Evolutionary conservation across 2,113 vertebrate species (phyloP).

Genomic region (Prochilodus magdalenae): DNA sequence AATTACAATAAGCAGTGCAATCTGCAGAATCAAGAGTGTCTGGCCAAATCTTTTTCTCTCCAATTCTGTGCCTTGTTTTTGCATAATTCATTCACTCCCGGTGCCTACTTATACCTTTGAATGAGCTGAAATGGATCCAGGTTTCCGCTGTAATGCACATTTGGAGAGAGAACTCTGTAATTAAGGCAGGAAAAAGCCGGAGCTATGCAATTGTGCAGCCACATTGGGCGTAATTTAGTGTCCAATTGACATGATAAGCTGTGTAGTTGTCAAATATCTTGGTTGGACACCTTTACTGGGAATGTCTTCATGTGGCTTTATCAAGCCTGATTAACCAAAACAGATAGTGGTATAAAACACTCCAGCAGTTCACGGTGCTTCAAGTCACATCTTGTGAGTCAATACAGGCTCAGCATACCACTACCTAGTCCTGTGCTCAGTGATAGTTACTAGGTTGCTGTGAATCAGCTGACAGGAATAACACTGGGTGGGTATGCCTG

Average conservation of each 20-base stretch:
- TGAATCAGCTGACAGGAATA: too few species aligned
- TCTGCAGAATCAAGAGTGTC: background rate
- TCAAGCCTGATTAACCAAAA: background rate
- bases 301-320: background rate
- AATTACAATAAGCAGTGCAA: slow-evolving; percentile 12
- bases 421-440: background rate
- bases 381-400: background rate
- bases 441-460: too few species aligned
- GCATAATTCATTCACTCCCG: slow-evolving; percentile 12
- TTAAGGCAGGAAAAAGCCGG: background rate
- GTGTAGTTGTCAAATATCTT: background rate
- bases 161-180: background rate
- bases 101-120: background rate
- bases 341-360: background rate
- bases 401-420: slow-evolving; percentile 22
- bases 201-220: background rate
- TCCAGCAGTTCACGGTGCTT: background rate
- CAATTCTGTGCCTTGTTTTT: background rate
- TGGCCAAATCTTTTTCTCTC: slow-evolving; percentile 2
- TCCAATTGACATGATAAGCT: background rate
- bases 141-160: background rate
- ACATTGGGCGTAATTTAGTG: background rate
- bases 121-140: background rate
- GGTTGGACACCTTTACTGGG: background rate
- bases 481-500: too few species aligned